phyloP scores from a whole-genome alignment of 2,113 vertebrate species.

The Cricetomys ansorgei region DNA sequence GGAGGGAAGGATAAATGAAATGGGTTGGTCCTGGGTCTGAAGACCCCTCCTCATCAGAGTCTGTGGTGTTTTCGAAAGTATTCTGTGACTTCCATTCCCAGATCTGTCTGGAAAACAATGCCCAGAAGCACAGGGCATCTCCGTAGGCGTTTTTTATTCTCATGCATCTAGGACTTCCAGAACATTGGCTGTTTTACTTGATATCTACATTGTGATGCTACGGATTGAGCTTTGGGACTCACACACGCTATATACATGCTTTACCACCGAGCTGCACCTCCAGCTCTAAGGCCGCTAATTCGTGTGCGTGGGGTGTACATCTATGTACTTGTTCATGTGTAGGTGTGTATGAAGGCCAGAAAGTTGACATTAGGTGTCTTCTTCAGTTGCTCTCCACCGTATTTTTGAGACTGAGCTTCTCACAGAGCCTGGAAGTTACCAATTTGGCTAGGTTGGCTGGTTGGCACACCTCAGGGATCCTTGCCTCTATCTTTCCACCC shows the following conservation, averaged over 20 bases:
- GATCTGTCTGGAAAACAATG: neutral
- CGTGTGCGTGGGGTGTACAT: neutral
- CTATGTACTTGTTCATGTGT: neutral
- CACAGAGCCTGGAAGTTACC: neutral
- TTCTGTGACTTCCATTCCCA: neutral
- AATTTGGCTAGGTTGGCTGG: neutral
- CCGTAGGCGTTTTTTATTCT: neutral
- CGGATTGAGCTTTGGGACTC: neutral
- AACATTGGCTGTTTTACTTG: neutral
- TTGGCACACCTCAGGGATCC: neutral
- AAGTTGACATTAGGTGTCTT: neutral
- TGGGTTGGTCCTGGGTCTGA: neutral
- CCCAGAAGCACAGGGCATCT: neutral
- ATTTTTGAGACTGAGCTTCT: neutral
- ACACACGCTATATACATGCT: neutral
- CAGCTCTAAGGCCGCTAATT: neutral
- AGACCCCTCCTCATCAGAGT: neutral
- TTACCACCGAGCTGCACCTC: neutral
- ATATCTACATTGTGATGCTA: neutral
- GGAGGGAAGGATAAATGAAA: neutral
- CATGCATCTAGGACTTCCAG: neutral
- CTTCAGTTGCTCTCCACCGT: too few relatives aligned
- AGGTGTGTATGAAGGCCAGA: neutral
- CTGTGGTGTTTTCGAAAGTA: neutral
- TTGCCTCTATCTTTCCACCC: neutral